These are phyloP conservation scores for Lamproptera curius DNA, from an alignment of 2,888 invertebrate species.

Conservation along the genomic window DNA sequence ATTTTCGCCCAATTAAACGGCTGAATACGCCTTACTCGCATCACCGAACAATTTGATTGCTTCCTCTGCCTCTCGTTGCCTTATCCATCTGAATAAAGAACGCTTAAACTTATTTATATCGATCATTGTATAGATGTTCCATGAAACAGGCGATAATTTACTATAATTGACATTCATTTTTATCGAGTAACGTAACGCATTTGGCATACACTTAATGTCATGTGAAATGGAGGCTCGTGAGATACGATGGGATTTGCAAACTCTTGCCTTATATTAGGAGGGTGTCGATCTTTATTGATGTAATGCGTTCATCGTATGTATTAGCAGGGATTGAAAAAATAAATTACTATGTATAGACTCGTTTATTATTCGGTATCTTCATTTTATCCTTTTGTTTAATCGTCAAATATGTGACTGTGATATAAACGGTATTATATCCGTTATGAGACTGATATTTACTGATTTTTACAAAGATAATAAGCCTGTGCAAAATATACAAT, in stretches of 20 bases:
- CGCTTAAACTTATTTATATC: slow-evolving; percentile 17
- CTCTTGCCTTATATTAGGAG: not conserved
- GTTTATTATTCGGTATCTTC: too few relatives aligned
- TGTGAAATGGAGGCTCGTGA: slow-evolving; percentile 5
- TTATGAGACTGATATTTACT: too few relatives aligned
- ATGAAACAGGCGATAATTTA: slow-evolving; percentile 12
- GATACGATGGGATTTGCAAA: slow-evolving; percentile 1
- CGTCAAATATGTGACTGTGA: too few relatives aligned
- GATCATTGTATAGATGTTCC: slow-evolving; percentile 13
- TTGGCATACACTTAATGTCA: slow-evolving; percentile 2
- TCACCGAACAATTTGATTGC: slow-evolving; percentile 58
- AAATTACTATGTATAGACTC: too few relatives aligned
- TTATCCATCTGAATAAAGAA: slow-evolving; percentile 30
- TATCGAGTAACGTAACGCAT: not conserved
- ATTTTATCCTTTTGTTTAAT: too few relatives aligned
- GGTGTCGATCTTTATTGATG: too few relatives aligned
- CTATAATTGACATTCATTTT: slow-evolving; percentile 12
- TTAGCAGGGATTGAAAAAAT: too few relatives aligned
- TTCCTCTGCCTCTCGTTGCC: slow-evolving; percentile 34
- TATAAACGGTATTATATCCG: too few relatives aligned
- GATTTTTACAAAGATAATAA: too few relatives aligned
- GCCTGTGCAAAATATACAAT: too few relatives aligned
- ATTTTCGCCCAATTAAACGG: slow-evolving; percentile 64
- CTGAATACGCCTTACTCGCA: slow-evolving; percentile 49
- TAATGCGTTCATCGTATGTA: too few relatives aligned